Conservation (phyloP, 2,113 vertebrate genomes). For the Struthio camelus region DNA sequence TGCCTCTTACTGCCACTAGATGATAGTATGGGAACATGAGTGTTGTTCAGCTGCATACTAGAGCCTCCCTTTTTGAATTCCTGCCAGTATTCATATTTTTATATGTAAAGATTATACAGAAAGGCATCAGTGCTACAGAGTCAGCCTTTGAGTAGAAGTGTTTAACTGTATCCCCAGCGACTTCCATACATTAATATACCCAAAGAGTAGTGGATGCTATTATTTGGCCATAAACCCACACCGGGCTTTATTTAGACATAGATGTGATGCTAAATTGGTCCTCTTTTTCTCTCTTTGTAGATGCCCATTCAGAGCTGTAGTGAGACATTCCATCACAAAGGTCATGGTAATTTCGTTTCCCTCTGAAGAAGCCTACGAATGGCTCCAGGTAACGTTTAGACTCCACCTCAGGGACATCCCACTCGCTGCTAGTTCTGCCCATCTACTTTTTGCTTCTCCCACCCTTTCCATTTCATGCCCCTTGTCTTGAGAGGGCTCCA, state of each 20-base stretch:
- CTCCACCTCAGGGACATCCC: background rate
- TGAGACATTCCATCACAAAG: background rate
- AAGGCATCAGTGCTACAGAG: conserved; percentile 16
- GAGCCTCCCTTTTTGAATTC: background rate
- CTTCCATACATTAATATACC: background rate
- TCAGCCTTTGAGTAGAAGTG: background rate
- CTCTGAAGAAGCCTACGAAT: background rate
- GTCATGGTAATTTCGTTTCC: conserved; percentile 33
- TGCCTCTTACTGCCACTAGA: conserved; percentile 34
- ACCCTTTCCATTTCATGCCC: background rate
- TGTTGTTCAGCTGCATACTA: background rate
- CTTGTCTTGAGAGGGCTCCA: background rate
- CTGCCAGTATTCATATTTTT: background rate
- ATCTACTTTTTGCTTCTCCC: background rate
- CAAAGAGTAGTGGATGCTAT: background rate
- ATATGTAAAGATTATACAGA: background rate
- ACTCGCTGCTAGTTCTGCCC: background rate
- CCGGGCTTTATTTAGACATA: background rate
- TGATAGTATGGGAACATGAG: conserved; percentile 25
- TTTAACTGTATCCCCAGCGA: conserved; percentile 19
- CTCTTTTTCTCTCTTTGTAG: background rate
- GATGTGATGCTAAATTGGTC: background rate
- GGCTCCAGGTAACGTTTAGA: conserved; percentile 52
- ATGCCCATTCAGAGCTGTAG: background rate
- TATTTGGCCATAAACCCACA: background rate